Conservation (phyloP, 2,888 invertebrate genomes). For the Agrotis segetum region DNA sequence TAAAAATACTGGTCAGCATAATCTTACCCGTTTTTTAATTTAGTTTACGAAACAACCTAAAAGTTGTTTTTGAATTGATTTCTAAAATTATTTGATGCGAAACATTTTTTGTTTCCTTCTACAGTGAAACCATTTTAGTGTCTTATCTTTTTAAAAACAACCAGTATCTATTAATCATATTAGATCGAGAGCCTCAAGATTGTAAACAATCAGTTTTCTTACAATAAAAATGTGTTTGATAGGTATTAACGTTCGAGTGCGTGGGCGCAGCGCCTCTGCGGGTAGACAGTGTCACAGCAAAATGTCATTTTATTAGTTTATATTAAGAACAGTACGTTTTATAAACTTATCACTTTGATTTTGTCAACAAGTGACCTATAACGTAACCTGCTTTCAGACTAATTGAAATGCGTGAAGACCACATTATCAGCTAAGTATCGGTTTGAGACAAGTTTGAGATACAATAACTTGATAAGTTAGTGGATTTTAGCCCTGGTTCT, state of each 20-base stretch:
- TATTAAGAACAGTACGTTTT: constrained; percentile 26
- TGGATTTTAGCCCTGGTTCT: too few relatives aligned
- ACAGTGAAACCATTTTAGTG: background rate
- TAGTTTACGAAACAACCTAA: background rate
- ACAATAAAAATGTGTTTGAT: constrained; percentile 8
- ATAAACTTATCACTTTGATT: background rate
- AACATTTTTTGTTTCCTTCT: background rate
- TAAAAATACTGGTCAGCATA: too few relatives aligned
- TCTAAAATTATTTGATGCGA: background rate
- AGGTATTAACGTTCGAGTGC: constrained; percentile 6
- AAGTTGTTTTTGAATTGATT: background rate
- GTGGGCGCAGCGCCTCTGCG: constrained; percentile 43
- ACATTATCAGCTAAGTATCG: too few relatives aligned
- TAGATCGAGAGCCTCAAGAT: background rate
- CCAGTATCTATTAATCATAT: background rate
- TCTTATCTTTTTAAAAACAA: background rate
- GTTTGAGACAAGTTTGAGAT: too few relatives aligned
- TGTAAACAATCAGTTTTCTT: constrained; percentile 17
- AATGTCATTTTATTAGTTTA: constrained; percentile 17
- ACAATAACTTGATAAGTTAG: too few relatives aligned
- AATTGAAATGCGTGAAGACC: too few relatives aligned
- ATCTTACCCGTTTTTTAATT: too few relatives aligned
- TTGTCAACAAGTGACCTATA: constrained; percentile 18
- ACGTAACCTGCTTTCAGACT: too few relatives aligned
- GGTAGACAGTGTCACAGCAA: constrained; percentile 29